phyloP scores from a whole-genome alignment of 2,113 vertebrate genomes.

The Hippolais icterina region DNA sequence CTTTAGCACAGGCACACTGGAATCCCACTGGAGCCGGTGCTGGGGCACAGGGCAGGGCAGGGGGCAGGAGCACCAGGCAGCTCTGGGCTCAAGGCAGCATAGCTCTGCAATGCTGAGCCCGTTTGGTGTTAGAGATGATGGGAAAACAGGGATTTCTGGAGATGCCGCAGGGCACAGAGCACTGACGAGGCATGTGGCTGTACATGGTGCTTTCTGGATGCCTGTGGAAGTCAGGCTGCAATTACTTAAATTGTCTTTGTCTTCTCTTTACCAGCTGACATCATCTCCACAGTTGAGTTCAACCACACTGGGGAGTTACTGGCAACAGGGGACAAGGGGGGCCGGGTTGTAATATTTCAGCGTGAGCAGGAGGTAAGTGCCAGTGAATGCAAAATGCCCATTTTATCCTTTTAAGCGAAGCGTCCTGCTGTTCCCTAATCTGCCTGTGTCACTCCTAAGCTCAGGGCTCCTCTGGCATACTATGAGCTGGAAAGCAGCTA shows the following conservation, averaged over 20 bases:
- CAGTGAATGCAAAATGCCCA: conserved; percentile 60
- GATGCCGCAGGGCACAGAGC: conserved; percentile 4
- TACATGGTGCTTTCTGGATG: conserved; percentile 28
- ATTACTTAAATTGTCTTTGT: conserved; percentile 76
- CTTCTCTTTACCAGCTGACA: conserved; percentile 91
- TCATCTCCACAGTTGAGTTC: conserved; percentile 99
- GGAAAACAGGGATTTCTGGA: not conserved
- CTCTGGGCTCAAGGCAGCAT: not conserved
- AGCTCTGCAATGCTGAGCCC: not conserved
- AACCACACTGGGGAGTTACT: conserved; percentile 98
- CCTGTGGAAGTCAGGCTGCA: conserved; percentile 48
- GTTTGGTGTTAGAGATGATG: not conserved
- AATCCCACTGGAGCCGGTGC: fast-evolving
- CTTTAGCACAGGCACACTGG: not conserved
- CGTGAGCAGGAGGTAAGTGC: conserved; percentile 96
- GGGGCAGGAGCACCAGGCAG: not conserved
- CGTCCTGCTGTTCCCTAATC: conserved; percentile 73
- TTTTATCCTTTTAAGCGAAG: conserved; percentile 67
- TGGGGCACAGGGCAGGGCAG: not conserved
- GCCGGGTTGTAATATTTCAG: conserved; percentile 98
- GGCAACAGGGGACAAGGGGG: conserved; percentile 98
- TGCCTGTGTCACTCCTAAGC: conserved; percentile 26
- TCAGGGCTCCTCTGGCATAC: conserved; percentile 41
- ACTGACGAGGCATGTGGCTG: not conserved
- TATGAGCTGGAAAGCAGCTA: conserved; percentile 17